Percentiles rank a stretch among this genome's conserved stretches.
These are phyloP conservation scores for Byasa hedistus DNA, from an alignment of 2,888 invertebrate genomes.

Conservation along the genomic window DNA sequence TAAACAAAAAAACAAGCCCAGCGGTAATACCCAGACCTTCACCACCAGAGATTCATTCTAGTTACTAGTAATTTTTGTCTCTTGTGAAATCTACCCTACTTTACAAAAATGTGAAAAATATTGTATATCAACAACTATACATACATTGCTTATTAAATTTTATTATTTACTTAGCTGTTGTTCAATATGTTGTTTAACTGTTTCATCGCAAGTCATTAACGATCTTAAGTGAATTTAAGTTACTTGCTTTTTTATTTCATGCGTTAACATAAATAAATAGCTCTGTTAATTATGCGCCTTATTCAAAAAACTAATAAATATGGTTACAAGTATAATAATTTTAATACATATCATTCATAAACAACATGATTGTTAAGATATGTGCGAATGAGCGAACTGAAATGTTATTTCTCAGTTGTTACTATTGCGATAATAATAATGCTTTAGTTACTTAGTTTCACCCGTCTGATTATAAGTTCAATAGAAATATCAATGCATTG, in stretches of 20 bases:
- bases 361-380: slow-evolving; percentile 4
- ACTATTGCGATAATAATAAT: slow-evolving; percentile 1
- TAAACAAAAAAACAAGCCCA: too few species aligned
- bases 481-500: not conserved
- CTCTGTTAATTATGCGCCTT: not conserved
- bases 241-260: not conserved
- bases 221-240: not conserved
- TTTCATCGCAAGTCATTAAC: not conserved
- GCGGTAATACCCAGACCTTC: too few species aligned
- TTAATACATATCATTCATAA: not conserved
- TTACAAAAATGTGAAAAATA: too few species aligned
- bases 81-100: too few species aligned
- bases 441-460: not conserved
- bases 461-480: slow-evolving; percentile 2
- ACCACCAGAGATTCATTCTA: too few species aligned
- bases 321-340: not conserved
- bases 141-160: too few species aligned
- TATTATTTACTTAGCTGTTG: too few species aligned
- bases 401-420: slow-evolving; percentile 2
- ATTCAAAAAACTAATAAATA: not conserved
- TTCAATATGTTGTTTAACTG: too few species aligned
- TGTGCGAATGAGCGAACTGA: slow-evolving; percentile 2
- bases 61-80: too few species aligned
- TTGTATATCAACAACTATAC: too few species aligned
- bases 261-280: not conserved